Base-by-base conservation (phyloP, 2,113 vertebrate genomes). In the Rhinichthys klamathensis region DNA sequence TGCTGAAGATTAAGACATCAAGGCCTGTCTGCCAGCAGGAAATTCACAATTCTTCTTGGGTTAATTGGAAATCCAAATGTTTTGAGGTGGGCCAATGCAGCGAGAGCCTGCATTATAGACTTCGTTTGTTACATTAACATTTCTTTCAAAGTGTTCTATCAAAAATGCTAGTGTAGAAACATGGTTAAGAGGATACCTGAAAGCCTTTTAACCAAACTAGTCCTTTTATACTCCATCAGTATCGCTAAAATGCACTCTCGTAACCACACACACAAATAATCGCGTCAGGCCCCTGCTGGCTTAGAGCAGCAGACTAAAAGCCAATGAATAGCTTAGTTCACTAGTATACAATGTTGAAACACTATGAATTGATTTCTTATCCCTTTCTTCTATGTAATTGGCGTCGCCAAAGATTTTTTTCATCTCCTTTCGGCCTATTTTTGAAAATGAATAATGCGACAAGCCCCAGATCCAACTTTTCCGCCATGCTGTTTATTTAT, bases 51-150 rank as follows among this genome's bases (percentile, higher is more conserved):
- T 96, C 96, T 96, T 96, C 96, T 96, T 92, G 90, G 94, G 94
- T 96, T 98, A 98, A 99, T 97, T 98, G 95, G 95, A 96, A 97
- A 97, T 96, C 95, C 92, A 97, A 98, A 97, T 95, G 95, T 97
- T 97, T 91, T 95, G 94, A 93, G 87, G 91, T 92, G 25, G 74
- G 21, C 51, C 30, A 76, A 54, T 76, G 35, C 3, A 23, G 46
- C 9, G 2, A 35, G 67, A 69, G 8, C 32, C 32, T n/a, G n/a
- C n/a, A 67, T 0, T 15, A 35, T 16, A 35, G 65, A 32, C 21
- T 10, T 46, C 0, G 3, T 73, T 73, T 25, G 8, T 73, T 25
- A 73, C 11, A 46, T 46, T 8, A 46, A 41, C 41, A 73, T 3
- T 46, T 23, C 41, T 72, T 77, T 38, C 49, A 56, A 63, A 86